phyloP scores from a whole-genome alignment of 1,140 invertebrate species.

The Nasonia longicornis region DNA sequence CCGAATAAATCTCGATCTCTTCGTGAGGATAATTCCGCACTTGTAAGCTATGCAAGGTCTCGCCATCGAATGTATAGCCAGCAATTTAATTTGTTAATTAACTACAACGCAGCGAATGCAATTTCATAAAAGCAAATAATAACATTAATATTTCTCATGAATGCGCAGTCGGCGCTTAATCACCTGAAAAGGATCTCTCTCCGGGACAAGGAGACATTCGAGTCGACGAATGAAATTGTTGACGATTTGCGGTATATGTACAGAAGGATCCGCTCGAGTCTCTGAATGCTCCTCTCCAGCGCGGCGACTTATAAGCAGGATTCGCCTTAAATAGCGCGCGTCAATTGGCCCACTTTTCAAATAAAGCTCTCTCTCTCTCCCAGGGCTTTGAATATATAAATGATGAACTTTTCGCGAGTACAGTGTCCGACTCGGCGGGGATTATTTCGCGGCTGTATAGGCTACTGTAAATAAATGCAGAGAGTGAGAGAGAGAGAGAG shows the following conservation, averaged over 20 bases:
- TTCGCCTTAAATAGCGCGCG: background rate
- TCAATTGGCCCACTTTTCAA: background rate
- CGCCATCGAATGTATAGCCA: background rate
- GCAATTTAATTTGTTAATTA: constrained; percentile 1
- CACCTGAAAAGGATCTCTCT: background rate
- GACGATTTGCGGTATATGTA: background rate
- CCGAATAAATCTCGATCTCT: background rate
- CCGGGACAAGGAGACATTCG: background rate
- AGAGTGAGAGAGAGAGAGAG: no score
- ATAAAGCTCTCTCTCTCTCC: background rate
- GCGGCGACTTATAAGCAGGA: background rate
- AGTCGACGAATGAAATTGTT: background rate
- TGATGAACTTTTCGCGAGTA: background rate
- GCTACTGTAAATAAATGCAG: background rate
- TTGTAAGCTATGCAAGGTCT: background rate
- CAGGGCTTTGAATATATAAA: background rate
- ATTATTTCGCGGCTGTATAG: no score
- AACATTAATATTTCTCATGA: background rate
- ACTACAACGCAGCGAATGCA: background rate
- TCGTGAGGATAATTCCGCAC: background rate
- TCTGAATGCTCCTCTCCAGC: no score
- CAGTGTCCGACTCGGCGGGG: background rate
- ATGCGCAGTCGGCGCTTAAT: background rate
- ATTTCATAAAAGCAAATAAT: background rate
- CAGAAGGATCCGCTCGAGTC: background rate